Conservation (phyloP, 2,113 vertebrate genomes). For the Psilopsiagon aymara region DNA sequence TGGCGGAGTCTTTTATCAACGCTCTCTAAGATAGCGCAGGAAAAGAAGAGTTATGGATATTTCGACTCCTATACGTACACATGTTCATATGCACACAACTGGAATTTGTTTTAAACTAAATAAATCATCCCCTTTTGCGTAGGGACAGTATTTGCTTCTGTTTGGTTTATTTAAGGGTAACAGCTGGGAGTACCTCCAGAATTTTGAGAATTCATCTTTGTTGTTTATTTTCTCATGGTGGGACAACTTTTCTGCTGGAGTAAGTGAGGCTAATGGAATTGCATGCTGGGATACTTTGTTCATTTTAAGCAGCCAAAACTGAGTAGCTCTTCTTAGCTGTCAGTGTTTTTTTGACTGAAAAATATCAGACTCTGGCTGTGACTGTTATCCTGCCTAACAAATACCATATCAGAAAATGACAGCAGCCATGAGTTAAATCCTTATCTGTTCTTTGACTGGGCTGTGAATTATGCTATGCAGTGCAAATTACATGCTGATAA, state of each 20-base stretch:
- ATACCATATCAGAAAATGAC: neutral
- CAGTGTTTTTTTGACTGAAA: neutral
- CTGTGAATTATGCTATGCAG: neutral
- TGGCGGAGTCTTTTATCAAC: neutral
- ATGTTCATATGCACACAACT: neutral
- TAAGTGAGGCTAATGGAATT: neutral
- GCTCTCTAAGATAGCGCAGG: neutral
- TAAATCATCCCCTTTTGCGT: neutral
- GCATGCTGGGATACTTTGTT: neutral
- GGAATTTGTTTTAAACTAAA: neutral
- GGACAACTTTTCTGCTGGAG: neutral
- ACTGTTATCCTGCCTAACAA: neutral
- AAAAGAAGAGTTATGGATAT: neutral
- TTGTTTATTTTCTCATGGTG: neutral
- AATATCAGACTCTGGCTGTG: neutral
- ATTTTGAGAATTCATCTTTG: neutral
- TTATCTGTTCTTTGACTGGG: neutral
- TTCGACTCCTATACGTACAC: neutral
- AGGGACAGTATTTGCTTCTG: neutral
- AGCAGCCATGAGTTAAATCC: neutral
- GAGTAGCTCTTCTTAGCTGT: neutral
- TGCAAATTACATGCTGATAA: neutral
- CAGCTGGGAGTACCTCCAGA: neutral
- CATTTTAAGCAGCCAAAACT: neutral
- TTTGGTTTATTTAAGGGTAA: neutral